phyloP scores from a whole-genome alignment of 2,113 vertebrate genomes.

The Ceyx margarethae region DNA sequence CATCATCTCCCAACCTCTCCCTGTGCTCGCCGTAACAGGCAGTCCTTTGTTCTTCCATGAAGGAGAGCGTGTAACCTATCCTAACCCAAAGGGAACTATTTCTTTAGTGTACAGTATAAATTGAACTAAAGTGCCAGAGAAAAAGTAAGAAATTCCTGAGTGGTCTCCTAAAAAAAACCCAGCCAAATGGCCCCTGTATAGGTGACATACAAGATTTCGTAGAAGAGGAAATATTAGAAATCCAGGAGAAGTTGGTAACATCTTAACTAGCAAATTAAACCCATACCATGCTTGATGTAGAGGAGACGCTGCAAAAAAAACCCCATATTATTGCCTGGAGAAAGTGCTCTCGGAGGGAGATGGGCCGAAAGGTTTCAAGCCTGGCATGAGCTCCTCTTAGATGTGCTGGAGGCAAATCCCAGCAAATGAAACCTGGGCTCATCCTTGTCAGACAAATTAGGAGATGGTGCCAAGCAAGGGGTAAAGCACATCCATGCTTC shows the following conservation, averaged over 20 bases:
- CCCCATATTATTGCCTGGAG: neutral
- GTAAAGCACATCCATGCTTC: neutral
- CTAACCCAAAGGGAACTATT: neutral
- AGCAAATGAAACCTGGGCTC: neutral
- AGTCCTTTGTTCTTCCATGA: neutral
- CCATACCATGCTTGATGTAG: neutral
- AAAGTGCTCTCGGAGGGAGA: neutral
- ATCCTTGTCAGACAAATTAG: neutral
- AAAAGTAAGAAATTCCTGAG: slow-evolving; percentile 18
- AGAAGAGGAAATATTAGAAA: slow-evolving; percentile 6
- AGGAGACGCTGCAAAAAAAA: neutral
- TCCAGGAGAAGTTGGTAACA: neutral
- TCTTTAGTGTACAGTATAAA: neutral
- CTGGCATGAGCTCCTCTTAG: neutral
- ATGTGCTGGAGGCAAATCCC: neutral
- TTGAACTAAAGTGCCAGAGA: neutral
- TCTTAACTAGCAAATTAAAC: slow-evolving; percentile 34
- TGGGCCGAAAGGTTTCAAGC: neutral
- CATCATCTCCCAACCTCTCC: neutral
- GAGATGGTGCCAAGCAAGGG: neutral
- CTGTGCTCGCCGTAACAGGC: neutral
- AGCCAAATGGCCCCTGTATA: neutral
- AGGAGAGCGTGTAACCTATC: neutral
- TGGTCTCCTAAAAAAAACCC: neutral
- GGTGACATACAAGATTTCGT: slow-evolving; percentile 5